Conservation (phyloP, 2,797 vertebrate species). For the Hypotaenidia philippensis region DNA sequence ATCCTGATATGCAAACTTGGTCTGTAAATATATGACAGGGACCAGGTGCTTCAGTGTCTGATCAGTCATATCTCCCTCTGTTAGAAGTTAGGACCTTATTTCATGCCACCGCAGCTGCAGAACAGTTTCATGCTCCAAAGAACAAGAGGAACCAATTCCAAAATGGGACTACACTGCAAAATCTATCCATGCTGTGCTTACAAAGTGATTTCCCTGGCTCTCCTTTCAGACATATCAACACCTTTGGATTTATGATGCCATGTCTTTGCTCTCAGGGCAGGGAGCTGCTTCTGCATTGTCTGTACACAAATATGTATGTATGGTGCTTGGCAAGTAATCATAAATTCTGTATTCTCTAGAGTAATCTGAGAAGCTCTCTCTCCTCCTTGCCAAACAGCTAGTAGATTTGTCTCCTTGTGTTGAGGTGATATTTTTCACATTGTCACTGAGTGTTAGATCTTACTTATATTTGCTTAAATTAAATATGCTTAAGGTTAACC, state of each 20-base stretch:
- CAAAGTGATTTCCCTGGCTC: not conserved
- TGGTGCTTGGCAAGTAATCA: not conserved
- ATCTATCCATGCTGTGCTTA: not conserved
- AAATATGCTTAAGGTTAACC: conserved; percentile 45
- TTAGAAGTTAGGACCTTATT: not conserved
- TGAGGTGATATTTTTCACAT: conserved; percentile 9
- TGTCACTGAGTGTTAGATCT: conserved; percentile 37
- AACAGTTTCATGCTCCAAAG: not conserved
- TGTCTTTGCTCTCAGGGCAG: not conserved
- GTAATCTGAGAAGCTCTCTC: not conserved
- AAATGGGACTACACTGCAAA: not conserved
- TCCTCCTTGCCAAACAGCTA: not conserved
- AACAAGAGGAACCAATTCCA: not conserved
- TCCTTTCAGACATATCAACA: not conserved
- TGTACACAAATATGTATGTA: not conserved
- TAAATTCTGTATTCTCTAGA: conserved; percentile 3
- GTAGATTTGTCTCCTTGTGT: conserved; percentile 14
- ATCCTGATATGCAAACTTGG: not conserved
- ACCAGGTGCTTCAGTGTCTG: not conserved
- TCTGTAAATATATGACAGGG: not conserved
- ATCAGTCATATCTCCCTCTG: not conserved
- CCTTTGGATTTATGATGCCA: not conserved
- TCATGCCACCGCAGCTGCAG: not conserved
- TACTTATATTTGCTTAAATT: conserved; percentile 45
- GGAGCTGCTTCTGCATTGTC: not conserved